phyloP scores from a whole-genome alignment of 2,797 vertebrate genomes.

The Melanotaenia trifasciata region DNA sequence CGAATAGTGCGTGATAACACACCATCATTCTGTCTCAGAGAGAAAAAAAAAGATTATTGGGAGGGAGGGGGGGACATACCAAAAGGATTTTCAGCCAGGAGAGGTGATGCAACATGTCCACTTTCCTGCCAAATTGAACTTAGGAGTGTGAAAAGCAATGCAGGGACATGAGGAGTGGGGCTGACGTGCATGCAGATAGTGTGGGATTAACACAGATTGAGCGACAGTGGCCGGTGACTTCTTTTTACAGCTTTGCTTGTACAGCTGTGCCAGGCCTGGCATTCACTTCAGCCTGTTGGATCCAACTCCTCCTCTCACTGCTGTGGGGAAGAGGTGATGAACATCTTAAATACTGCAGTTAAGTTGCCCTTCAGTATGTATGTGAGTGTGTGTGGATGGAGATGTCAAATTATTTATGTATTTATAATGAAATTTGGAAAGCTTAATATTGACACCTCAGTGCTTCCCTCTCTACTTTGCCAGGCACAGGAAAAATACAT shows the following conservation, averaged over 20 bases:
- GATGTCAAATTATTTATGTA: conserved; percentile 64
- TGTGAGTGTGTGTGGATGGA: conserved; percentile 29
- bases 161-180: conserved; percentile 53
- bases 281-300: conserved; percentile 59
- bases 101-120: conserved; percentile 72
- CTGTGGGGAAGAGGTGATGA: conserved; percentile 64
- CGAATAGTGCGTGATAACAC: conserved; percentile 37
- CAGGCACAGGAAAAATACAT: conserved; percentile 61
- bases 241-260: conserved; percentile 77
- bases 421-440: conserved; percentile 62
- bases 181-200: conserved; percentile 71
- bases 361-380: conserved; percentile 45
- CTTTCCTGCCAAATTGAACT: conserved; percentile 70
- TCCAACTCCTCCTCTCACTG: conserved; percentile 63
- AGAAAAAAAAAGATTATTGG: conserved; percentile 45
- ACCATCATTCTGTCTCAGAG: conserved; percentile 43
- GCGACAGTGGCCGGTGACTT: conserved; percentile 70
- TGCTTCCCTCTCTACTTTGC: conserved; percentile 47
- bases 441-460: conserved; percentile 61
- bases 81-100: conserved; percentile 60
- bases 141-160: conserved; percentile 67
- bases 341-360: conserved; percentile 71
- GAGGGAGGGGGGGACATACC: conserved; percentile 55
- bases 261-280: conserved; percentile 80
- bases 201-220: conserved; percentile 75